A percentile compares a stretch with the other conserved stretches of the same genome.
Conservation (phyloP, 2,113 vertebrate genomes). For the Ancistrus triradiatus region DNA sequence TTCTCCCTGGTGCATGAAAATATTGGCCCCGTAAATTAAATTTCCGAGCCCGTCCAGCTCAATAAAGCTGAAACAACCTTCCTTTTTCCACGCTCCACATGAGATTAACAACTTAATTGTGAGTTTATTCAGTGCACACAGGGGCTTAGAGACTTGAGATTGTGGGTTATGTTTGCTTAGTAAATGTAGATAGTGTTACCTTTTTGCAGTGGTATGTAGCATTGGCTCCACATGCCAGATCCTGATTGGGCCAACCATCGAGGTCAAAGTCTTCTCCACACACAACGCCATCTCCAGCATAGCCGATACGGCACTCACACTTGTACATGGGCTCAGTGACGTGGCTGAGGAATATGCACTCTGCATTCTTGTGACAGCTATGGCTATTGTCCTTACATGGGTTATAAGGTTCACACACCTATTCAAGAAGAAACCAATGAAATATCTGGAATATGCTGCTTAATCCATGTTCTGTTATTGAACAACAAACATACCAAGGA, state of each 20-base stretch:
- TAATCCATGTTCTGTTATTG: background rate
- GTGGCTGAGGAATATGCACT: slow-evolving; percentile 86
- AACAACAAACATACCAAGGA: background rate
- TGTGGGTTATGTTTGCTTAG: background rate
- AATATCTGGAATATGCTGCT: too few species aligned
- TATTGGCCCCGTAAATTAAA: background rate
- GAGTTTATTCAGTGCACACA: background rate
- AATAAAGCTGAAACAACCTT: background rate
- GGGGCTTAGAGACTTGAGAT: background rate
- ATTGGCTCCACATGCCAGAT: slow-evolving; percentile 82
- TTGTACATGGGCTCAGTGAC: slow-evolving; percentile 89
- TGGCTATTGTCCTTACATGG: slow-evolving; percentile 92
- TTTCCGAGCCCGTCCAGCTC: background rate
- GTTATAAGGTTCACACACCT: slow-evolving; percentile 93
- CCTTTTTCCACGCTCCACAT: background rate
- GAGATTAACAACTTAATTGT: background rate
- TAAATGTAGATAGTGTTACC: slow-evolving; percentile 60
- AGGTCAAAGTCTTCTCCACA: slow-evolving; percentile 93
- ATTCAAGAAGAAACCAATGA: slow-evolving; percentile 3
- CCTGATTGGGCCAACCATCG: slow-evolving; percentile 93
- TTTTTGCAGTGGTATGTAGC: slow-evolving; percentile 87
- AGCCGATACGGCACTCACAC: slow-evolving; percentile 88
- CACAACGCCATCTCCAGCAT: slow-evolving; percentile 87
- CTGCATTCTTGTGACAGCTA: slow-evolving; percentile 80
- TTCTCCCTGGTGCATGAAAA: background rate